These are phyloP conservation scores for Potorous gilbertii DNA, from an alignment of 2,797 vertebrate genomes.

Conservation along the genomic window DNA sequence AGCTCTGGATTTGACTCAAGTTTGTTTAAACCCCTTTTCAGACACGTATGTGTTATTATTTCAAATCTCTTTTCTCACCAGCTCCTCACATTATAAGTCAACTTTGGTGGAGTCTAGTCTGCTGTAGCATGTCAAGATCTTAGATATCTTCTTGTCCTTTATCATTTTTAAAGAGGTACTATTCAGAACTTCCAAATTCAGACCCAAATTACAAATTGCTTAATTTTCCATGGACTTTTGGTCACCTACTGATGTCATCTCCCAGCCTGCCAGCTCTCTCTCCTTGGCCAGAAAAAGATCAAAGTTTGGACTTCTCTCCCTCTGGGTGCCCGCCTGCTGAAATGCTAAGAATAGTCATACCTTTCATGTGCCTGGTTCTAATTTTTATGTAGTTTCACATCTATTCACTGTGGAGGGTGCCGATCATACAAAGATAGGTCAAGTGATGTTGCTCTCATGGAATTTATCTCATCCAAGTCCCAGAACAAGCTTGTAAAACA, in stretches of 20 bases:
- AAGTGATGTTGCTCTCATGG: not conserved
- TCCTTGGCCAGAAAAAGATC: conserved; percentile 8
- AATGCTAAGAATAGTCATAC: not conserved
- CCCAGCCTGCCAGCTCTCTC: not conserved
- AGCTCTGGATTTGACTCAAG: not conserved
- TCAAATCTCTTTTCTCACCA: conserved; percentile 72
- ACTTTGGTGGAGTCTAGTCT: conserved; percentile 34
- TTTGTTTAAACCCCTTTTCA: conserved; percentile 60
- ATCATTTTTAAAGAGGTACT: conserved; percentile 66
- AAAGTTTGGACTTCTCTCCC: not conserved
- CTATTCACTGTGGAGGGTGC: not conserved
- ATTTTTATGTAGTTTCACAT: not conserved
- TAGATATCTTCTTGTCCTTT: conserved; percentile 63
- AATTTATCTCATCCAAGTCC: not conserved
- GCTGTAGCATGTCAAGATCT: conserved; percentile 57
- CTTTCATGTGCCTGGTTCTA: not conserved
- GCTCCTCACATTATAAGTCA: conserved; percentile 70
- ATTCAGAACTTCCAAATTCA: conserved; percentile 55
- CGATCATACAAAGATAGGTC: not conserved
- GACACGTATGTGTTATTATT: conserved; percentile 63
- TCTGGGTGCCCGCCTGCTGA: not conserved
- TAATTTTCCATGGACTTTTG: conserved; percentile 57
- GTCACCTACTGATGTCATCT: conserved; percentile 18
- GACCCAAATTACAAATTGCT: conserved; percentile 64
- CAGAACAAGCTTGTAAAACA: not conserved